phyloP scores from a whole-genome alignment of 1,140 invertebrate genomes.

The Drosophila navojoa region DNA sequence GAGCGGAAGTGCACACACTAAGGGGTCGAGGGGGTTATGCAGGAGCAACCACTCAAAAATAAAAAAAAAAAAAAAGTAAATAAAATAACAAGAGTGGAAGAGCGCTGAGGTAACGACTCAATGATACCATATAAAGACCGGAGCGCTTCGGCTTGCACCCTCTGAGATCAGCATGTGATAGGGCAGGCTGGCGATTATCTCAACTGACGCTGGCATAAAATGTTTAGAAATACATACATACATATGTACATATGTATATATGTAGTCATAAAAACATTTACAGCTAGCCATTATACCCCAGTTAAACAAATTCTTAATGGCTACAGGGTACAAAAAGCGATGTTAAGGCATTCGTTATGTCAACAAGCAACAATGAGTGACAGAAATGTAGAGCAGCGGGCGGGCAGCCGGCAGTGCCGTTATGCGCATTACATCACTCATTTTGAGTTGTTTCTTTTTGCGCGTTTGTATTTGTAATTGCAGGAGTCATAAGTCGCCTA shows the following conservation, averaged over 20 bases:
- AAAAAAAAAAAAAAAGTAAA: not conserved
- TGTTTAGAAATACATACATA: too few species aligned
- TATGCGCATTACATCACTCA: constrained; percentile 78
- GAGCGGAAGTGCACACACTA: constrained; percentile 66
- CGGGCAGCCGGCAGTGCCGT: constrained; percentile 38
- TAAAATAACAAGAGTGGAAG: too few species aligned
- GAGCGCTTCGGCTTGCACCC: not conserved
- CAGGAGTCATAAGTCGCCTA: constrained; percentile 60
- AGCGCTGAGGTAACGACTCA: too few species aligned
- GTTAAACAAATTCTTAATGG: too few species aligned
- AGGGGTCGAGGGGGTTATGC: not conserved
- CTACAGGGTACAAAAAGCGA: constrained; percentile 50
- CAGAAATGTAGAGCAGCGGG: not conserved
- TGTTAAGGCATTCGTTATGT: constrained; percentile 80
- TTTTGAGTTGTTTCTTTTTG: constrained; percentile 46
- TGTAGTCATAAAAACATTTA: too few species aligned
- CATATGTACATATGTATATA: too few species aligned
- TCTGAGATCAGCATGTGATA: too few species aligned
- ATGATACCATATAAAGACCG: not conserved
- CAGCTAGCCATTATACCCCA: too few species aligned
- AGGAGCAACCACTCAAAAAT: constrained; percentile 25
- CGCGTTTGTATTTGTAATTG: constrained; percentile 67
- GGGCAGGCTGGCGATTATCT: too few species aligned
- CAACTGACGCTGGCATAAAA: too few species aligned
- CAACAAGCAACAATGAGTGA: constrained; percentile 73